phyloP scores from a whole-genome alignment of 2,888 invertebrate genomes.

The Alentia gelatinosa region DNA sequence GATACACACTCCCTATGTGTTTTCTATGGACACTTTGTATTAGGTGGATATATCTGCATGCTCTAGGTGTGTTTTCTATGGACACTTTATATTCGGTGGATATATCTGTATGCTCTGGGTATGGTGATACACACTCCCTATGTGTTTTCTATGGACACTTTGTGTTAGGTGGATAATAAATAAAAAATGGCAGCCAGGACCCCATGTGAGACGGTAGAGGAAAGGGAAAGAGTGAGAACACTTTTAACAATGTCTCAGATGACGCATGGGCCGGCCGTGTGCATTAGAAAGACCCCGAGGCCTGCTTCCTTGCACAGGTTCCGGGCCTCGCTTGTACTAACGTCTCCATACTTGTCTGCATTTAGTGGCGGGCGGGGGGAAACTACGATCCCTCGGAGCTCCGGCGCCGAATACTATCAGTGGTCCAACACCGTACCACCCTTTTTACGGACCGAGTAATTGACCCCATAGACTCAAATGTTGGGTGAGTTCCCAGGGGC shows the following conservation, averaged over 20 bases:
- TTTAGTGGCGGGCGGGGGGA: background rate
- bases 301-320: background rate
- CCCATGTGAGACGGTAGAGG: background rate
- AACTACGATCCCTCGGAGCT: background rate
- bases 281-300: background rate
- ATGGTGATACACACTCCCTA: too few species aligned
- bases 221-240: background rate
- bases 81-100: too few species aligned
- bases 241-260: background rate
- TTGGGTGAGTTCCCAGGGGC: background rate
- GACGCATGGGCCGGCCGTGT: background rate
- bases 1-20: too few species aligned
- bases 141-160: too few species aligned
- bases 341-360: background rate
- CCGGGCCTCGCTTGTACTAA: background rate
- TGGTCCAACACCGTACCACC: background rate
- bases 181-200: too few species aligned
- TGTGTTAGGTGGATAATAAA: too few species aligned
- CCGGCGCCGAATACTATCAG: background rate
- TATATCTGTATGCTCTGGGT: too few species aligned
- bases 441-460: background rate
- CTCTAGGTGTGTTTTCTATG: too few species aligned
- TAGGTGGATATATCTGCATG: too few species aligned
- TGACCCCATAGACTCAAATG: background rate
- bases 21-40: too few species aligned